These are phyloP conservation scores for Myzus persicae DNA, from an alignment of 1,140 invertebrate species.

Conservation along the genomic window DNA sequence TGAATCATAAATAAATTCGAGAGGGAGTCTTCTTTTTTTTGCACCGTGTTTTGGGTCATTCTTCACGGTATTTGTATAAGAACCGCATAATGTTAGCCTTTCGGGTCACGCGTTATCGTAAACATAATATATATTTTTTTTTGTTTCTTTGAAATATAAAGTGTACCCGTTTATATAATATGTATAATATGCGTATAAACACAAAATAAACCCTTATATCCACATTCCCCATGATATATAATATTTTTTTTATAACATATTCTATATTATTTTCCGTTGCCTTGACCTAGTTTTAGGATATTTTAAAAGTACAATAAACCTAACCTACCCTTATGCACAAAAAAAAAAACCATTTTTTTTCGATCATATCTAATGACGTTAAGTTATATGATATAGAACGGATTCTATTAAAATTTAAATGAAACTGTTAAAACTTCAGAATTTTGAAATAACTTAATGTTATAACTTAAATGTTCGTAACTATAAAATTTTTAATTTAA, in stretches of 20 bases:
- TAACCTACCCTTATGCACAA: background rate
- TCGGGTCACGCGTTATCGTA: conserved; percentile 41
- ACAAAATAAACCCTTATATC: background rate
- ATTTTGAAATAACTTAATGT: background rate
- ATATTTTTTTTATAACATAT: conserved; percentile 2
- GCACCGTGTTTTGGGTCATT: conserved; percentile 23
- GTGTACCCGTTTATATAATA: background rate
- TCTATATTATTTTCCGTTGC: background rate
- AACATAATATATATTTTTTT: conserved; percentile 37
- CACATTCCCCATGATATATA: background rate
- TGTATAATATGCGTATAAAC: background rate
- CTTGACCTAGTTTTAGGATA: conserved; percentile 23
- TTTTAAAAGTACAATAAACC: background rate
- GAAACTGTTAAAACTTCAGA: background rate
- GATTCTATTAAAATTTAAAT: background rate
- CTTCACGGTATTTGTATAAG: background rate
- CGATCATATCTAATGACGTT: background rate
- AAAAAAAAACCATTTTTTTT: background rate
- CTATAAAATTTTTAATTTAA: background rate
- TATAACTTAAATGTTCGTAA: background rate
- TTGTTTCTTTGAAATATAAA: conserved; percentile 31
- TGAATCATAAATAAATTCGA: conserved; percentile 30
- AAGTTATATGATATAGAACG: background rate
- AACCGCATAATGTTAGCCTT: conserved; percentile 14
- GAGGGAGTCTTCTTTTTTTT: conserved; percentile 43